Percentiles rank a stretch among this genome's conserved stretches.
These are phyloP conservation scores for Heterohyrax brucei DNA, from an alignment of 2,797 vertebrate species.

Conservation along the genomic window DNA sequence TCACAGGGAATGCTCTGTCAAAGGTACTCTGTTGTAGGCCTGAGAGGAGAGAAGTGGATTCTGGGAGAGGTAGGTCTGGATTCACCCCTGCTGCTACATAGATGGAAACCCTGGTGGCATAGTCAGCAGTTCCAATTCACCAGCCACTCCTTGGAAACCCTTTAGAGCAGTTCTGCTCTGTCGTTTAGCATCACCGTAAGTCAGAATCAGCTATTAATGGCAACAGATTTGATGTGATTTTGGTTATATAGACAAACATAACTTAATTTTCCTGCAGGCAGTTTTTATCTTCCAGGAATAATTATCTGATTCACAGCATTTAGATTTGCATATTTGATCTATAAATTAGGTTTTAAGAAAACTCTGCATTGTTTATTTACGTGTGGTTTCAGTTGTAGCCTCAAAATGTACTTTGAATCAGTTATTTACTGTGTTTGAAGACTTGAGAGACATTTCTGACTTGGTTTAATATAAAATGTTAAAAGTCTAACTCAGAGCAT, in stretches of 20 bases:
- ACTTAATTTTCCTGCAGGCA: not conserved
- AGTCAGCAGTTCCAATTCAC: too few relatives aligned
- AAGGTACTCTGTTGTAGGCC: not conserved
- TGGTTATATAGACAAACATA: not conserved
- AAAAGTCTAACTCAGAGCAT: not conserved
- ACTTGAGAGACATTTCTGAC: not conserved
- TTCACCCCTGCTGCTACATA: not conserved
- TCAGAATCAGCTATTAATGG: too few relatives aligned
- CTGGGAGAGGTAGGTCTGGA: not conserved
- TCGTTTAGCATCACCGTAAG: too few relatives aligned
- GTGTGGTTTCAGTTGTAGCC: not conserved
- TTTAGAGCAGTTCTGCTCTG: too few relatives aligned
- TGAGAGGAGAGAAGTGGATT: not conserved
- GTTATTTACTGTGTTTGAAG: not conserved
- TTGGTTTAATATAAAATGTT: slow-evolving; percentile 53
- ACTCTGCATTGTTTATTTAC: slow-evolving; percentile 9
- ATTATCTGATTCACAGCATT: not conserved
- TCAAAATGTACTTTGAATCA: slow-evolving; percentile 24
- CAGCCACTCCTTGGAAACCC: too few relatives aligned
- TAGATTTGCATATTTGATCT: slow-evolving; percentile 27
- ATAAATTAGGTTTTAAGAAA: not conserved
- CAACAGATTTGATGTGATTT: too few relatives aligned
- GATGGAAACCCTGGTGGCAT: too few relatives aligned
- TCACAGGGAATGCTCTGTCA: too few relatives aligned
- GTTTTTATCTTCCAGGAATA: not conserved